These are phyloP conservation scores for Capromys pilorides DNA, from an alignment of 2,797 vertebrate species.

Conservation along the genomic window DNA sequence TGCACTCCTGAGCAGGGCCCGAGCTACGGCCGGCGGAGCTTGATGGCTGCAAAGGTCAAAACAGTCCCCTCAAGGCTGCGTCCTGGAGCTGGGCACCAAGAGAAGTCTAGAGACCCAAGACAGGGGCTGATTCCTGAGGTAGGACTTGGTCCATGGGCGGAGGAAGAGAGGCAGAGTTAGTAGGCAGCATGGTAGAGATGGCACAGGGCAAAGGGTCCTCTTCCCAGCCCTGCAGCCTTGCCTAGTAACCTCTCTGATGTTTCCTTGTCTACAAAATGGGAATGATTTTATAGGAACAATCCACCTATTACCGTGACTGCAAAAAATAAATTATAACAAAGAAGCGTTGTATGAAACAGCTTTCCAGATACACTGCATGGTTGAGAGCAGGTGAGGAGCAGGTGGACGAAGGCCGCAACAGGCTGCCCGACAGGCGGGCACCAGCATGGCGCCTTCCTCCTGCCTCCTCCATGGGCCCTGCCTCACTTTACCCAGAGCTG, in stretches of 20 bases:
- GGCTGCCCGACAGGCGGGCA: not conserved
- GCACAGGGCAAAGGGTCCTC: not conserved
- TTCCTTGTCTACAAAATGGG: not conserved
- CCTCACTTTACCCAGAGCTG: not conserved
- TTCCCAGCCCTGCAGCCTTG: not conserved
- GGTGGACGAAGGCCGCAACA: too few species aligned
- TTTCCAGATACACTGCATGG: not conserved
- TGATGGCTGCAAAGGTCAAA: conserved; percentile 86
- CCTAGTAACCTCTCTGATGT: not conserved
- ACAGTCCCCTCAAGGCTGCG: not conserved
- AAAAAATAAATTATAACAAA: not conserved
- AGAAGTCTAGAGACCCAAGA: not conserved
- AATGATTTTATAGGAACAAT: not conserved
- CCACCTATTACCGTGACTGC: not conserved
- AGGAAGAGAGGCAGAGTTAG: not conserved
- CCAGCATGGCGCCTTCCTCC: not conserved
- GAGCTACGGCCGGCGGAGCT: conserved; percentile 86
- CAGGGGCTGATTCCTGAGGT: not conserved
- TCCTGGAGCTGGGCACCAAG: not conserved
- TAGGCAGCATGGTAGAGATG: fast-evolving
- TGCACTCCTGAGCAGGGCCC: conserved; percentile 80
- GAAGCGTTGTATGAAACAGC: not conserved
- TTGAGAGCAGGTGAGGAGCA: not conserved
- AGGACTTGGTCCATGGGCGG: not conserved
- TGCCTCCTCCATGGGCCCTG: not conserved